Base-by-base conservation (phyloP, 1,140 invertebrate genomes). In the Drosophila watanabei region DNA sequence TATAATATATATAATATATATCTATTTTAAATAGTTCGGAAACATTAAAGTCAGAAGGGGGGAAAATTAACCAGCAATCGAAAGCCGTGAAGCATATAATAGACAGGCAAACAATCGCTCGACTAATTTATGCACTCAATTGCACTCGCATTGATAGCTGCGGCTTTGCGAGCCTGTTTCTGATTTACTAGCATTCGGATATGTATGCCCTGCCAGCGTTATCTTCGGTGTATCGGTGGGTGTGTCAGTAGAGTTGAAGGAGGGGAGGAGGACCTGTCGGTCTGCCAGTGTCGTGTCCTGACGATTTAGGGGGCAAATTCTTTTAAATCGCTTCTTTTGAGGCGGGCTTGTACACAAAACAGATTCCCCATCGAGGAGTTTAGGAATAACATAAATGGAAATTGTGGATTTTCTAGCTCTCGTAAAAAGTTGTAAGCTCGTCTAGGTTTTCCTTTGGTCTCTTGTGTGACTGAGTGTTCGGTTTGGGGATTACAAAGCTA, bases 381-480 rank as follows among this genome's bases (percentile, higher is more conserved):
- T 39, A 5, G 46, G 18, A 43, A 24, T 46, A 77, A 59, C 54
- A 41, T 35, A 77, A 76, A 66, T 52, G 30, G 43, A 71, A 62
- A 37, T 59, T 65, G 32, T 30, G 60, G 62, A 60, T 58, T 57
- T 51, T 60, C 66, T 68, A 58, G 35, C 49, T 71, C 48, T 57
- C 46, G 49, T 77, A 64, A 37, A 80, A 71, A 79, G 73, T 79
- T 90, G 61, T 90, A 90, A 90, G 86, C 86, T 90, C 86, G 86
- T 82, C 81, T 77, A 87, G 76, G 79, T 90, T 79, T 78, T 73
- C 52, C 60, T 82, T 90, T 90, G 87, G 87, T 90, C 87, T 90
- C 57, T 61, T 75, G 71, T 82, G 62, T 72, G 51, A 68, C 66
- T 52, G 66, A 70, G 77, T 80, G 54, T 80, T 72, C 70, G 59